Conservation (phyloP, 1,140 invertebrate genomes). For the Pachyrhynchus sulphureomaculatus region DNA sequence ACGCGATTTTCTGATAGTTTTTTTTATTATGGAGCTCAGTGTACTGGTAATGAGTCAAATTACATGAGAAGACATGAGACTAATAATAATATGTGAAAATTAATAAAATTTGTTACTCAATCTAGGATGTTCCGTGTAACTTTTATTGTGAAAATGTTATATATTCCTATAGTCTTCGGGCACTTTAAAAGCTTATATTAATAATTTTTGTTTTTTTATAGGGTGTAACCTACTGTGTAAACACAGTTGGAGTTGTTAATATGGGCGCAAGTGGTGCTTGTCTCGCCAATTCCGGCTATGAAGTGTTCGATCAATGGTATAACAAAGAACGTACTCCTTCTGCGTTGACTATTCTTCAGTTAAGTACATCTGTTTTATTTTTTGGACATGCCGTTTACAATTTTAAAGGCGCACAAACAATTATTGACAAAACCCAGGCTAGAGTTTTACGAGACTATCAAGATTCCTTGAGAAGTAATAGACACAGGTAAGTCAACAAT, state of each 20-base stretch:
- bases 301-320: slow-evolving; percentile 37
- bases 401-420: slow-evolving; percentile 43
- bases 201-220: too few species aligned
- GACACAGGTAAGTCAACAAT: slow-evolving; percentile 35
- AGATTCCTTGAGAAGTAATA: slow-evolving; percentile 45
- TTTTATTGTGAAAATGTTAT: too few species aligned
- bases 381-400: slow-evolving; percentile 50
- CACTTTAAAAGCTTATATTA: too few species aligned
- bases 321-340: slow-evolving; percentile 37
- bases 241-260: slow-evolving; percentile 42
- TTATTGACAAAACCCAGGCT: slow-evolving; percentile 49
- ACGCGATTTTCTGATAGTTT: too few species aligned
- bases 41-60: too few species aligned
- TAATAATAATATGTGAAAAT: too few species aligned
- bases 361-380: slow-evolving; percentile 50
- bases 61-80: too few species aligned
- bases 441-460: slow-evolving; percentile 35
- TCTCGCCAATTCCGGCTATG: slow-evolving; percentile 42
- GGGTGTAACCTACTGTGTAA: slow-evolving; percentile 34
- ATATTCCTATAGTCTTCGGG: too few species aligned
- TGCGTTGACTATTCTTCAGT: slow-evolving; percentile 45
- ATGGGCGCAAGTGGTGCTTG: slow-evolving; percentile 36
- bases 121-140: too few species aligned
- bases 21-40: too few species aligned
- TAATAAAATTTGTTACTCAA: too few species aligned